phyloP scores from a whole-genome alignment of 2,797 vertebrate genomes.

The Phylloscopus collybita region DNA sequence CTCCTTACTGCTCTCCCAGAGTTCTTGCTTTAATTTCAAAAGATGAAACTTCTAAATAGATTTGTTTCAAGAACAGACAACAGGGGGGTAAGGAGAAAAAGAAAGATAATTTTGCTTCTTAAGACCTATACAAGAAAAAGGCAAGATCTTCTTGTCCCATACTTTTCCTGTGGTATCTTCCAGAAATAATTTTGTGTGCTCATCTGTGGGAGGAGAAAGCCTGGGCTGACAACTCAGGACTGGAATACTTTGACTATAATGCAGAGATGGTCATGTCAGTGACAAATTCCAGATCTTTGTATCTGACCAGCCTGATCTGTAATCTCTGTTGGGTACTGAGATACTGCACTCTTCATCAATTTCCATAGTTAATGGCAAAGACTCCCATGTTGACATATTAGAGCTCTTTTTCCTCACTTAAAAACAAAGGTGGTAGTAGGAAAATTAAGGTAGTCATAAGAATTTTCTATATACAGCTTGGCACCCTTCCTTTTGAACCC shows the following conservation, averaged over 20 bases:
- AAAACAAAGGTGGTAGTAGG: not conserved
- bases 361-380: not conserved
- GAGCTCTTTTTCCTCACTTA: not conserved
- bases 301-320: not conserved
- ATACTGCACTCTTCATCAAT: not conserved
- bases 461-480: not conserved
- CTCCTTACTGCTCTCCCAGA: not conserved
- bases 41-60: not conserved
- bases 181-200: not conserved
- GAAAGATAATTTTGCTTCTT: not conserved
- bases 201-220: not conserved
- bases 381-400: not conserved
- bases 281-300: not conserved
- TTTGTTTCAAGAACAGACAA: not conserved
- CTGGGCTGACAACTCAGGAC: not conserved
- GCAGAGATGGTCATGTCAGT: not conserved
- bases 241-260: not conserved
- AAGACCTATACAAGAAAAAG: not conserved
- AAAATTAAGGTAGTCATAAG: not conserved
- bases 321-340: not conserved
- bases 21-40: not conserved
- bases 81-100: accelerated
- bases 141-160: not conserved
- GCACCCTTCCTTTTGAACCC: not conserved
- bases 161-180: accelerated